Evolutionary conservation across 2,797 vertebrate genomes (phyloP).

Genomic region (Anomalospiza imberbis): DNA sequence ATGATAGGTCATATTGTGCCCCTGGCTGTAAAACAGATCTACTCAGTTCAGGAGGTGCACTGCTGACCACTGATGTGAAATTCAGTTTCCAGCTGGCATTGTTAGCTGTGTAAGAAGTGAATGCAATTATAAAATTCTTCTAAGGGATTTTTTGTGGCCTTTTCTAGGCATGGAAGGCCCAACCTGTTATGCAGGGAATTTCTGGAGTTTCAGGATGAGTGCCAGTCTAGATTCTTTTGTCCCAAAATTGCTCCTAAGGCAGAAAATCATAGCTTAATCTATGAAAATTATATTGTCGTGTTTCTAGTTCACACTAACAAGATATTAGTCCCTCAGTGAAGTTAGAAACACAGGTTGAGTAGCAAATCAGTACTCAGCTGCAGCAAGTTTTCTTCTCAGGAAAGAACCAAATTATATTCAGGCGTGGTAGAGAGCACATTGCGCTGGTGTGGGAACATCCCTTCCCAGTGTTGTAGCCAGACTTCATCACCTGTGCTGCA

Average conservation of each 20-base stretch:
- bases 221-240: background rate
- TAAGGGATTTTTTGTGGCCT: background rate
- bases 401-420: background rate
- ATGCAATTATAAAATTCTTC: background rate
- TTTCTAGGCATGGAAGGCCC: background rate
- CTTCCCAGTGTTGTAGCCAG: background rate
- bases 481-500: background rate
- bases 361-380: background rate
- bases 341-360: background rate
- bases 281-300: background rate
- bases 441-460: no score
- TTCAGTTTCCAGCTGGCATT: background rate
- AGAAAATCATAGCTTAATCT: background rate
- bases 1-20: background rate
- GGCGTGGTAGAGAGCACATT: background rate
- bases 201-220: background rate
- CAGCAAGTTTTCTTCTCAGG: background rate
- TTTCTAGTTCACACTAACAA: background rate
- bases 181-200: background rate
- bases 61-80: background rate
- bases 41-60: background rate
- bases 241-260: background rate
- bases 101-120: background rate
- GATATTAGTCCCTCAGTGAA: background rate
- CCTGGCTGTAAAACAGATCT: constrained; percentile 4